Conservation (phyloP, 2,888 invertebrate genomes). For the Lobophora halterata region DNA sequence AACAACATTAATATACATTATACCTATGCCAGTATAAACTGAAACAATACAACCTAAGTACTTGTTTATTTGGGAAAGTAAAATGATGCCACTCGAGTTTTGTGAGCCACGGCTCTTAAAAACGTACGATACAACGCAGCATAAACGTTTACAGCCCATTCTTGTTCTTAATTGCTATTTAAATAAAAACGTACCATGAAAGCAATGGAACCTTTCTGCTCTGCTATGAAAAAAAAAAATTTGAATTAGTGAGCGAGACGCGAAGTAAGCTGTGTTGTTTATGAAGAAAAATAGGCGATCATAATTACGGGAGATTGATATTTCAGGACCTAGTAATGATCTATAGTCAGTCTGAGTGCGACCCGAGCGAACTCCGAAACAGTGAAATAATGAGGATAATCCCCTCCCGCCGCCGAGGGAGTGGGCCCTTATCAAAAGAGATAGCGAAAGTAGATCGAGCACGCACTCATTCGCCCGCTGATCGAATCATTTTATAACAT, state of each 20-base stretch:
- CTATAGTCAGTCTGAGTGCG: slow-evolving; percentile 27
- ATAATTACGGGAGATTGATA: slow-evolving; percentile 30
- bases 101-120: slow-evolving; percentile 54
- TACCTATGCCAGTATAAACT: slow-evolving; percentile 24
- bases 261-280: slow-evolving; percentile 41
- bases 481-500: slow-evolving; percentile 53
- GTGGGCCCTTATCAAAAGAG: slow-evolving; percentile 60
- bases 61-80: slow-evolving; percentile 43
- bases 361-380: slow-evolving; percentile 45
- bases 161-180: slow-evolving; percentile 77
- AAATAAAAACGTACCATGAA: slow-evolving; percentile 75
- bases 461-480: slow-evolving; percentile 58
- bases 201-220: slow-evolving; percentile 56
- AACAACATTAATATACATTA: slow-evolving; percentile 18
- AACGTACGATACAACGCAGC: slow-evolving; percentile 60
- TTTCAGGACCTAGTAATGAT: slow-evolving; percentile 20
- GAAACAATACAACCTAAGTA: slow-evolving; percentile 28
- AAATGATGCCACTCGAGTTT: slow-evolving; percentile 57
- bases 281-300: slow-evolving; percentile 39
- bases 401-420: slow-evolving; percentile 48
- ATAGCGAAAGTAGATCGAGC: slow-evolving; percentile 67
- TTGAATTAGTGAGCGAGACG: slow-evolving; percentile 50
- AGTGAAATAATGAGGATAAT: slow-evolving; percentile 69
- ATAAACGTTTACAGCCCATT: slow-evolving; percentile 76
- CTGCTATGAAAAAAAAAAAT: slow-evolving; percentile 49